phyloP scores from a whole-genome alignment of 2,113 vertebrate species.

The Silurus glanis region DNA sequence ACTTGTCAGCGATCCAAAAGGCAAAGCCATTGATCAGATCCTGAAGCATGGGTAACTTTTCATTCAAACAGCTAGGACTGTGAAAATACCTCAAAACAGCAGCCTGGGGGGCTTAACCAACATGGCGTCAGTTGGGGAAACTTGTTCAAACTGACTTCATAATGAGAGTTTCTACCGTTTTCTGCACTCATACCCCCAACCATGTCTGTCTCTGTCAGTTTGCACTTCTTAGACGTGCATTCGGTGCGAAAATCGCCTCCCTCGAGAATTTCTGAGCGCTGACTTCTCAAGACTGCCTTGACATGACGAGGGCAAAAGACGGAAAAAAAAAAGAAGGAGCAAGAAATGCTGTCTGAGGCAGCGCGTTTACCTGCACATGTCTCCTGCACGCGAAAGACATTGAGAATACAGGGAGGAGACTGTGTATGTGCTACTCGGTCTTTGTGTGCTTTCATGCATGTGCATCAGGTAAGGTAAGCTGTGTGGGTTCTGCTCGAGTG shows the following conservation, averaged over 20 bases:
- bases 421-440: slow-evolving; percentile 16
- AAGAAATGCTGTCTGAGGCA: slow-evolving; percentile 20
- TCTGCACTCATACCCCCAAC: not conserved
- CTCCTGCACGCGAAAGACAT: not conserved
- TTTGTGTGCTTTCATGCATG: slow-evolving; percentile 7
- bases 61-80: slow-evolving; percentile 13
- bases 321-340: not conserved
- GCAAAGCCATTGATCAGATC: slow-evolving; percentile 16
- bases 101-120: slow-evolving; percentile 29
- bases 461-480: slow-evolving; percentile 19
- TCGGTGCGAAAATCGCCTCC: slow-evolving; percentile 33
- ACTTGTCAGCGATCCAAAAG: slow-evolving; percentile 32
- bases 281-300: slow-evolving; percentile 42
- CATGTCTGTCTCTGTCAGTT: slow-evolving; percentile 11
- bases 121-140: slow-evolving; percentile 26
- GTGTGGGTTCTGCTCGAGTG: slow-evolving; percentile 25
- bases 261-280: slow-evolving; percentile 17
- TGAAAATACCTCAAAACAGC: slow-evolving; percentile 38
- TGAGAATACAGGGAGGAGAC: not conserved
- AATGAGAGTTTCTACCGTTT: slow-evolving; percentile 31
- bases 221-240: slow-evolving; percentile 23
- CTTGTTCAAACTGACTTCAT: slow-evolving; percentile 28
- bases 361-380: not conserved
- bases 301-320: slow-evolving; percentile 33
- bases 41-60: slow-evolving; percentile 8